Conservation (phyloP, 2,113 vertebrate genomes). For the Plectropomus leopardus region DNA sequence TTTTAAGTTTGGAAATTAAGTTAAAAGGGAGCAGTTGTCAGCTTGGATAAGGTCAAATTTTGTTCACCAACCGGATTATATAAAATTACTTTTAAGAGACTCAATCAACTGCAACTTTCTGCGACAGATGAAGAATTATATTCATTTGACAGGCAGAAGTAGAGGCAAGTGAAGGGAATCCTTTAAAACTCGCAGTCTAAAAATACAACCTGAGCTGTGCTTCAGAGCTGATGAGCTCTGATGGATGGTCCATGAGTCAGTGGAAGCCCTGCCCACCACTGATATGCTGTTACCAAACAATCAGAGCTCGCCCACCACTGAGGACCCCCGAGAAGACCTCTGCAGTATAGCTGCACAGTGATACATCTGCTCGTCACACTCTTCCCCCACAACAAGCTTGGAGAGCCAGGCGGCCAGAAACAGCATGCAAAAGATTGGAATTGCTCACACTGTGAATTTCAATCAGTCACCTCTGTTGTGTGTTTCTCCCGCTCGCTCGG, state of each 20-base stretch:
- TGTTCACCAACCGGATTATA: neutral
- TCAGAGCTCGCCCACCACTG: conserved; percentile 60
- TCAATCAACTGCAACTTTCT: neutral
- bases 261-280: conserved; percentile 49
- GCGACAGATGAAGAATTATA: neutral
- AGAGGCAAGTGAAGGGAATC: conserved; percentile 16
- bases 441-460: conserved; percentile 70
- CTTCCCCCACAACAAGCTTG: conserved; percentile 51
- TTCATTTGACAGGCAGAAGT: neutral
- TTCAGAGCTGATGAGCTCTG: conserved; percentile 36
- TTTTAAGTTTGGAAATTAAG: neutral
- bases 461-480: conserved; percentile 66
- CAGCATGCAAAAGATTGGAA: conserved; percentile 65
- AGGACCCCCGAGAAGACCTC: conserved; percentile 60
- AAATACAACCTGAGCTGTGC: conserved; percentile 38
- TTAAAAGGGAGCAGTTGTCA: neutral
- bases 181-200: conserved; percentile 47
- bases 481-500: conserved; percentile 32
- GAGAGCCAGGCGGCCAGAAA: conserved; percentile 42
- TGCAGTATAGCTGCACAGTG: conserved; percentile 37
- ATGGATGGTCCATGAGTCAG: conserved; percentile 66
- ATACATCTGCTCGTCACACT: conserved; percentile 67
- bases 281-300: conserved; percentile 62
- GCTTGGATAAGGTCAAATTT: neutral
- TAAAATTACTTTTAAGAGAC: neutral